Conservation (phyloP, 2,113 vertebrate species). For the Anguilla rostrata region DNA sequence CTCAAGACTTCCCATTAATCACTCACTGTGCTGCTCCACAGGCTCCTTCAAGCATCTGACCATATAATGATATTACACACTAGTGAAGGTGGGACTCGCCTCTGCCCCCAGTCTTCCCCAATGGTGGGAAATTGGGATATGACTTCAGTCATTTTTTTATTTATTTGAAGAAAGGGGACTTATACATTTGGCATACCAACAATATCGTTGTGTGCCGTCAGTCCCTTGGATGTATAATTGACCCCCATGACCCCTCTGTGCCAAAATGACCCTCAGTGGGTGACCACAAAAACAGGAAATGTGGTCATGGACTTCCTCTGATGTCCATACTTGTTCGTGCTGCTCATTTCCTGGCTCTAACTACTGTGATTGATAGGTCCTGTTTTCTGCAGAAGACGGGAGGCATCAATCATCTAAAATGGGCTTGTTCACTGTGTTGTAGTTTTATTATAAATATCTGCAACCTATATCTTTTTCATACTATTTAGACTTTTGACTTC, state of each 20-base stretch:
- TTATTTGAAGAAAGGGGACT: neutral
- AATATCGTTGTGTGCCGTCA: neutral
- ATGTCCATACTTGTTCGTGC: neutral
- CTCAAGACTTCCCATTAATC: conserved; percentile 54
- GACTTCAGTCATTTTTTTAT: neutral
- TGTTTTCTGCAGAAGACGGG: neutral
- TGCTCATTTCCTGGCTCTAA: neutral
- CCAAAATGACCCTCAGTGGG: neutral
- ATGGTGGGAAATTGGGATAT: neutral
- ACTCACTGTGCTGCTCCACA: conserved; percentile 17
- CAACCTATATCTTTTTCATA: neutral
- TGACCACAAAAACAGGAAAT: neutral
- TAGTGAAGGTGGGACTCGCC: neutral
- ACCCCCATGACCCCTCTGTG: neutral
- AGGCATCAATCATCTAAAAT: conserved; percentile 10
- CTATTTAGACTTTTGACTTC: neutral
- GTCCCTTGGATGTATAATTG: neutral
- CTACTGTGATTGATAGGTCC: neutral
- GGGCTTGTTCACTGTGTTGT: conserved; percentile 11
- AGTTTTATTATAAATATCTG: conserved; percentile 6
- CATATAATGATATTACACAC: neutral
- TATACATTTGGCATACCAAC: neutral
- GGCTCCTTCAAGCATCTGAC: neutral
- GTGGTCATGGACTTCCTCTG: neutral
- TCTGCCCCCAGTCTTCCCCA: neutral